Evolutionary conservation across 2,888 invertebrate species (phyloP).

Genomic region (Leucania comma): DNA sequence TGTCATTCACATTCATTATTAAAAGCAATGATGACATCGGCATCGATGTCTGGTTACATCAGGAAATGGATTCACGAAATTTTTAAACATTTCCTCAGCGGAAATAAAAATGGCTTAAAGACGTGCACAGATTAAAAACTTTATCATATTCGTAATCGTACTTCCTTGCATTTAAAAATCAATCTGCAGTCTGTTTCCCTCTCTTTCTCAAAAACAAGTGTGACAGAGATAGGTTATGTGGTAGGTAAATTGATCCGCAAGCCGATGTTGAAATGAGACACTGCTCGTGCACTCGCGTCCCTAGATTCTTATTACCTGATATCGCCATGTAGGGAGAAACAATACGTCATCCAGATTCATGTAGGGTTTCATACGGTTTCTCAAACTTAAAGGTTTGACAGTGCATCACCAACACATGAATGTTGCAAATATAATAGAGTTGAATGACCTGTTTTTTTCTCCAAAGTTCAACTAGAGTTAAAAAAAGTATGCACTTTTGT

Average conservation of each 20-base stretch:
- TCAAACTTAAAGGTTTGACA: conserved; percentile 19
- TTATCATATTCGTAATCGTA: conserved; percentile 33
- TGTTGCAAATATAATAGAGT: background rate
- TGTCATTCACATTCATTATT: conserved; percentile 36
- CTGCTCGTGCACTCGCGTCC: conserved; percentile 60
- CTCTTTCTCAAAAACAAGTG: conserved; percentile 46
- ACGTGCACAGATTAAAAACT: conserved; percentile 65
- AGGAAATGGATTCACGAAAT: conserved; percentile 59
- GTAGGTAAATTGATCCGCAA: conserved; percentile 72
- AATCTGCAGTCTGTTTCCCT: conserved; percentile 56
- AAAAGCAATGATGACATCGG: conserved; percentile 54
- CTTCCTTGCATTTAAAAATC: conserved; percentile 57
- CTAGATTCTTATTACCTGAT: conserved; percentile 73
- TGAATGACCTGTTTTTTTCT: too few relatives aligned
- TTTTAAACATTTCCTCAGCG: conserved; percentile 60
- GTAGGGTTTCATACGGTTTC: conserved; percentile 71
- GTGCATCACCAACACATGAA: background rate
- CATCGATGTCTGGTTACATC: conserved; percentile 39
- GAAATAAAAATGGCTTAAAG: conserved; percentile 66
- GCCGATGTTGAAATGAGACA: conserved; percentile 73
- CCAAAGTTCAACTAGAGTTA: background rate
- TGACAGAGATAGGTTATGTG: conserved; percentile 57
- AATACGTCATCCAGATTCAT: conserved; percentile 73
- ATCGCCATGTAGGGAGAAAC: conserved; percentile 74
- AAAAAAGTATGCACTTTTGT: too few relatives aligned